Evolutionary conservation across 1,140 invertebrate genomes (phyloP), one percentile per base, ranked within the genome.

Genomic region (Halictus rubicundus): DNA sequence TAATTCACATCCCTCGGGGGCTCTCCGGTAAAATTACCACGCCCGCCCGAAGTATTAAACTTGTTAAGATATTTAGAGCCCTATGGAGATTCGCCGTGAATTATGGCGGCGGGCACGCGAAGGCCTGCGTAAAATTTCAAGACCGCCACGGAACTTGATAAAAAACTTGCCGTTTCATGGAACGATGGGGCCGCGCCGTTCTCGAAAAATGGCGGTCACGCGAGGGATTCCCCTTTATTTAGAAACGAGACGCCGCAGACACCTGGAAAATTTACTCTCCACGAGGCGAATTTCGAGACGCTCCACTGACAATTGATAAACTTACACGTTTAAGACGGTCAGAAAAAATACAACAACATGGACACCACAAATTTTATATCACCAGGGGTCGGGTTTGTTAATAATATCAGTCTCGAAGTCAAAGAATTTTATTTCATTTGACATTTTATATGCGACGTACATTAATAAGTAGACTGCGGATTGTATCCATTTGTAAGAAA

Each of bases 61-160:
- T 85, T 85, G 82, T 85, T 85, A 84, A 85, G 83, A 85, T 85
- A 85, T 85, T 85, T 85, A 85, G 78, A 66, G 72, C 83, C 69
- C 83, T 84, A 81, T 80, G 78, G 83, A 85, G 83, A 85, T 80
- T 84, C 83, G 54, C 49, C 64, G 78, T 85, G 64, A 81, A 83
- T 85, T 76, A 84, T 65, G 72, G 27, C 27, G 68, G 68, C 52
- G 37, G 68, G 66, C 60, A 25, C 61, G 65, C 64, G 72, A 68
- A 75, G 65, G 46, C 23, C 69, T 73, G 61, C 64, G 61, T 75
- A 71, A 80, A 85, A 84, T 63, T 85, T 84, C 69, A 77, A 84
- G 78, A 57, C 70, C 39, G 60, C 63, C 60, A 32, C n/a, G 14
- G n/a, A 39, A 70, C 60, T 83, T 80, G 77, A 83, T 71, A 75